Conservation (phyloP, 1,140 invertebrate genomes). For the Macrocentrus cingulum region DNA sequence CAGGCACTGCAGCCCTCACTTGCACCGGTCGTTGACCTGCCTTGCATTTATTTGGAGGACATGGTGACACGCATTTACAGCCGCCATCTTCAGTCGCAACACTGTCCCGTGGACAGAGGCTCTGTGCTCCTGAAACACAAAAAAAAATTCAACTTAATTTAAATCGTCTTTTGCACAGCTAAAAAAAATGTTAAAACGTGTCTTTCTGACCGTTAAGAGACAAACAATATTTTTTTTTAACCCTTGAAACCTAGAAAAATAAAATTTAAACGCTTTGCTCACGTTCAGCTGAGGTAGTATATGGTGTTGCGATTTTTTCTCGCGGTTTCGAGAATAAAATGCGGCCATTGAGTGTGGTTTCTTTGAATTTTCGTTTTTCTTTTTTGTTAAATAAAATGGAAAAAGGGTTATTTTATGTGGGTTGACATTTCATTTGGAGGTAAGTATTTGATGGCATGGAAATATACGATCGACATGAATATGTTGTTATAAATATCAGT, state of each 20-base stretch:
- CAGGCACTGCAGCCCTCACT: constrained; percentile 37
- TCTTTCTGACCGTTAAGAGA: no score
- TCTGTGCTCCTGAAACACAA: constrained; percentile 32
- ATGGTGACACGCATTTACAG: constrained; percentile 48
- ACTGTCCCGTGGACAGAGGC: constrained; percentile 49
- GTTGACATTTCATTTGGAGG: no score
- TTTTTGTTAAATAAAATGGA: no score
- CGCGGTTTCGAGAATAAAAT: no score
- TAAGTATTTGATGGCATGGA: not conserved
- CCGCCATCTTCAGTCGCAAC: constrained; percentile 42
- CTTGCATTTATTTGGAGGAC: constrained; percentile 44
- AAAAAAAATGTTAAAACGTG: no score
- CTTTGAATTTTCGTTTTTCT: no score
- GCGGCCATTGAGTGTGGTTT: no score
- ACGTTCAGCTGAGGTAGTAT: no score
- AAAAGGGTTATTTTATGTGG: no score
- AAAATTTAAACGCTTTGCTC: no score
- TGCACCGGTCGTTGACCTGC: constrained; percentile 40
- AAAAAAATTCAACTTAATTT: constrained; percentile 8
- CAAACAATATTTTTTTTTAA: not conserved
- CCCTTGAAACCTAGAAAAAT: not conserved
- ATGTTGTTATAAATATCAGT: constrained; percentile 26
- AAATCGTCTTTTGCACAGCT: not conserved
- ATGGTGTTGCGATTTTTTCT: no score
- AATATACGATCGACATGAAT: constrained; percentile 14